Conservation (phyloP, 2,113 vertebrate genomes). For the Sylvia atricapilla region DNA sequence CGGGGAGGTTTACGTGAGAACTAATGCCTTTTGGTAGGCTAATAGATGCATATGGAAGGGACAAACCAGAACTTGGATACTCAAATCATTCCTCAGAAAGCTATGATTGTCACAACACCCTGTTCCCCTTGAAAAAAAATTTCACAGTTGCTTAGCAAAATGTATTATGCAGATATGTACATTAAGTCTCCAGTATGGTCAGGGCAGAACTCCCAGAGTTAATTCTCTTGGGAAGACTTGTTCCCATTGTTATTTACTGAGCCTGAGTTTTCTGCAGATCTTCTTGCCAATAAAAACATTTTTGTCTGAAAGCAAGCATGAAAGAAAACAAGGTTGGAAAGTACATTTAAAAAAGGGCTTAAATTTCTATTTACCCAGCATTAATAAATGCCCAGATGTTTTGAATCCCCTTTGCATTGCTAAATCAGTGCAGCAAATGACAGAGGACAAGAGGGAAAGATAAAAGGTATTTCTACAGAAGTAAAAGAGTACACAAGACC, state of each 20-base stretch:
- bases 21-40: neutral
- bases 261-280: neutral
- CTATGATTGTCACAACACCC: neutral
- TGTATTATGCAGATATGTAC: neutral
- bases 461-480: neutral
- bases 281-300: constrained; percentile 3
- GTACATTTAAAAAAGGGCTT: neutral
- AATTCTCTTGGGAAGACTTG: neutral
- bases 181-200: neutral
- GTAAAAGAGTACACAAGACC: neutral
- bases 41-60: neutral
- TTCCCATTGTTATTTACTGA: neutral
- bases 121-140: neutral
- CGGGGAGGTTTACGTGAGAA: neutral
- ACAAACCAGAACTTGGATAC: neutral
- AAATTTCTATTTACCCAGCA: neutral
- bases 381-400: constrained; percentile 7
- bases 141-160: neutral
- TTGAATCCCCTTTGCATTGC: constrained; percentile 10
- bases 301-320: neutral
- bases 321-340: neutral
- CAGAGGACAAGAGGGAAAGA: neutral
- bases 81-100: neutral
- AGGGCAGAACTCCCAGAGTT: neutral
- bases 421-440: constrained; percentile 1